These are phyloP conservation scores for Coelogynopora nodosa DNA, from an alignment of 2,888 invertebrate genomes.

Conservation along the genomic window DNA sequence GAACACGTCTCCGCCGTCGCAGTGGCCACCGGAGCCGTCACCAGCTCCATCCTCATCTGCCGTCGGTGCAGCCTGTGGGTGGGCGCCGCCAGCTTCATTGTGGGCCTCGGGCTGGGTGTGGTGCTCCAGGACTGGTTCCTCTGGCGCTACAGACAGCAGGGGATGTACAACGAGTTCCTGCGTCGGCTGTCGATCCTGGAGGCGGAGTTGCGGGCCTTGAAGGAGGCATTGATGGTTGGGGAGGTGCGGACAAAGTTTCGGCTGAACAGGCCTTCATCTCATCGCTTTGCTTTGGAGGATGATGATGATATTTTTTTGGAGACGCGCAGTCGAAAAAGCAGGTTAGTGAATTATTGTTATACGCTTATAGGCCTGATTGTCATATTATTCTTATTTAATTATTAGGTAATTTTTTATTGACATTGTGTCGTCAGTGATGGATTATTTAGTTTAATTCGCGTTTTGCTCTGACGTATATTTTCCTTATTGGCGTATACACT, in stretches of 20 bases:
- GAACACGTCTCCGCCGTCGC: not conserved
- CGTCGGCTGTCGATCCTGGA: not conserved
- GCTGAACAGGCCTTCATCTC: not conserved
- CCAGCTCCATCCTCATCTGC: not conserved
- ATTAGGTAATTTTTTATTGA: too few relatives aligned
- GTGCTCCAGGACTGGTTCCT: not conserved
- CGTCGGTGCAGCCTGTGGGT: not conserved
- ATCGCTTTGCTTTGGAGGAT: not conserved
- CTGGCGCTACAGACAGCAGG: not conserved
- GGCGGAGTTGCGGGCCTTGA: not conserved
- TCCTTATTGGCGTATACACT: too few relatives aligned
- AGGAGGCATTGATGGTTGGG: not conserved
- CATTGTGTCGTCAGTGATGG: too few relatives aligned
- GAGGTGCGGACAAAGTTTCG: not conserved
- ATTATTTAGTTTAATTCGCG: too few relatives aligned
- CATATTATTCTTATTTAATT: too few relatives aligned
- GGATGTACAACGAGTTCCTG: constrained; percentile 5
- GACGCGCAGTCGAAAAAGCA: not conserved
- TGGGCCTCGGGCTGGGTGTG: not conserved
- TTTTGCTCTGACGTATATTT: too few relatives aligned
- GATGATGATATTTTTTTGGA: not conserved
- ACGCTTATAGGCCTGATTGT: too few relatives aligned
- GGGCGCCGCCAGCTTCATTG: not conserved
- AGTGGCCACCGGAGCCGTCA: not conserved
- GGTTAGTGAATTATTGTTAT: not conserved